Evolutionary conservation across 1,140 invertebrate species (phyloP).

Genomic region (Zaprionus ornatus): DNA sequence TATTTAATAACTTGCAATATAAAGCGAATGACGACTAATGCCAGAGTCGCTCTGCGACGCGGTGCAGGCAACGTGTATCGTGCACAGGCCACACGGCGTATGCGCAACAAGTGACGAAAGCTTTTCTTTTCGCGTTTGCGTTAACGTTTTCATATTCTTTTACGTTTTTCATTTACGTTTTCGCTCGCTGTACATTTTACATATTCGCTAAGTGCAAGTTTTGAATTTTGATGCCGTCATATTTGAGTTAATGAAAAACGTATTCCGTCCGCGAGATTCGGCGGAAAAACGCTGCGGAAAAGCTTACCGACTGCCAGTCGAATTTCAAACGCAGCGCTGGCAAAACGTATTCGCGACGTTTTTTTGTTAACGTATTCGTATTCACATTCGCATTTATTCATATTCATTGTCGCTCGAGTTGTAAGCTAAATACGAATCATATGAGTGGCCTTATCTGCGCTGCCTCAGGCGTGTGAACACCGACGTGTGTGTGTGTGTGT

Average conservation of each 20-base stretch:
- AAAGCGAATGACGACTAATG: slow-evolving; percentile 8
- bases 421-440: slow-evolving; percentile 30
- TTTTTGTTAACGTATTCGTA: slow-evolving; percentile 9
- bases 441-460: slow-evolving; percentile 8
- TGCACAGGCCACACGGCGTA: slow-evolving; percentile 54
- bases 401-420: slow-evolving; percentile 7
- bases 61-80: slow-evolving; percentile 12
- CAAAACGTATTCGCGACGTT: slow-evolving; percentile 42
- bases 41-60: neutral
- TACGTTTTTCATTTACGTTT: slow-evolving; percentile 12
- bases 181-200: slow-evolving; percentile 23
- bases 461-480: slow-evolving; percentile 20
- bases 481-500: slow-evolving; percentile 17
- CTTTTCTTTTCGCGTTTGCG: slow-evolving; percentile 36
- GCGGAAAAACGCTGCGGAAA: slow-evolving; percentile 58
- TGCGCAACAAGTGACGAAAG: slow-evolving; percentile 76
- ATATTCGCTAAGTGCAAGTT: slow-evolving; percentile 43
- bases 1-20: slow-evolving; percentile 32
- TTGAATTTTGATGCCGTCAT: slow-evolving; percentile 64
- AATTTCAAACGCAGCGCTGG: slow-evolving; percentile 61
- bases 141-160: neutral
- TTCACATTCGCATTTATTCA: slow-evolving; percentile 26
- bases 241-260: slow-evolving; percentile 71
- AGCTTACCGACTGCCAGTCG: slow-evolving; percentile 73
- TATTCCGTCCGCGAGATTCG: slow-evolving; percentile 55